Evolutionary conservation across 2,797 vertebrate genomes (phyloP).

Genomic region (Myripristis jacobus): DNA sequence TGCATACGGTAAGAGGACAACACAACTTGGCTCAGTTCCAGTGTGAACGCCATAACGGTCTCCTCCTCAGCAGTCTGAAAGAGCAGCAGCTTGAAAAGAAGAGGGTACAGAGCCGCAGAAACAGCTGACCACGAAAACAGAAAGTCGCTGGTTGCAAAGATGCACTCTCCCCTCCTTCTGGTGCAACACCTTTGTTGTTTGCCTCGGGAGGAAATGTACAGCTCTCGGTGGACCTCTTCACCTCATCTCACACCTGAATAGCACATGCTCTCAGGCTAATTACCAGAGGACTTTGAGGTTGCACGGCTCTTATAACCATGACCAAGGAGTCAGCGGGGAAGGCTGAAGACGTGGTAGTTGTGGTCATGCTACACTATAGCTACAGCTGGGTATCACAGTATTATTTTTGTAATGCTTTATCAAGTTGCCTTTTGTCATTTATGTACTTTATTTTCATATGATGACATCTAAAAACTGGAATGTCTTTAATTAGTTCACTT

Average conservation of each 20-base stretch:
- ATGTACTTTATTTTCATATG: too few relatives aligned
- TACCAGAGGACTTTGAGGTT: too few relatives aligned
- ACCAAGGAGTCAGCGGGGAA: too few relatives aligned
- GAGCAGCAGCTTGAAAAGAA: neutral
- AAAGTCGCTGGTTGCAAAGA: neutral
- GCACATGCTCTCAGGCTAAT: too few relatives aligned
- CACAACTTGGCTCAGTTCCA: conserved; percentile 6
- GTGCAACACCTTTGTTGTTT: neutral
- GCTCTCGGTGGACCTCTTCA: neutral
- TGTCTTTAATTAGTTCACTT: too few relatives aligned
- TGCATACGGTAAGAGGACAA: conserved; percentile 10
- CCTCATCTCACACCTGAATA: conserved; percentile 22
- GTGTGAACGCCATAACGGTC: neutral
- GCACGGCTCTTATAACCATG: too few relatives aligned
- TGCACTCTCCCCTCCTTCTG: neutral
- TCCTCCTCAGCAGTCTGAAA: neutral
- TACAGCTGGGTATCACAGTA: too few relatives aligned
- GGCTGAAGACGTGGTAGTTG: too few relatives aligned
- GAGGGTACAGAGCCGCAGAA: neutral
- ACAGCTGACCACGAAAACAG: neutral
- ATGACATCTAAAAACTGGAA: too few relatives aligned
- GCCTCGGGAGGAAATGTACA: conserved; percentile 30
- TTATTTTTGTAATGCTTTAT: too few relatives aligned
- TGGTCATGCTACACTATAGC: too few relatives aligned
- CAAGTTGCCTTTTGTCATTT: too few relatives aligned